Conservation (phyloP, 2,797 vertebrate genomes). For the Taenioides sp. region DNA sequence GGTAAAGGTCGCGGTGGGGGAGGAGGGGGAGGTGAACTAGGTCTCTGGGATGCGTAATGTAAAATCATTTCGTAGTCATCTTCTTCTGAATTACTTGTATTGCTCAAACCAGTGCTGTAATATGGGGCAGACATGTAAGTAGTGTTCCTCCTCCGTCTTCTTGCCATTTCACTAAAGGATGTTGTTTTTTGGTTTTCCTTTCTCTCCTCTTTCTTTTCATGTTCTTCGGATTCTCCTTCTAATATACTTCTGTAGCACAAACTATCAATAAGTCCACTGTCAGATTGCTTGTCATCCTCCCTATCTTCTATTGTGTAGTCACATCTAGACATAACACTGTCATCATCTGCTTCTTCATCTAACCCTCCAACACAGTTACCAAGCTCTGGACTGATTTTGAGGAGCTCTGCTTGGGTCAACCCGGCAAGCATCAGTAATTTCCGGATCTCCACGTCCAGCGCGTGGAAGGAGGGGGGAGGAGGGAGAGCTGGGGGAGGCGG, state of each 20-base stretch:
- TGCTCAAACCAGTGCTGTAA: slow-evolving; percentile 66
- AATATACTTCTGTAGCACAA: slow-evolving; percentile 46
- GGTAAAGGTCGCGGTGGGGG: slow-evolving; percentile 80
- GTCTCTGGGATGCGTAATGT: slow-evolving; percentile 56
- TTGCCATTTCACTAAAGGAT: slow-evolving; percentile 90
- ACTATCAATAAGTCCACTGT: slow-evolving; percentile 33
- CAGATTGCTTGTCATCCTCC: slow-evolving; percentile 37
- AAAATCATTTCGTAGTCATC: slow-evolving; percentile 56
- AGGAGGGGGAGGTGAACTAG: slow-evolving; percentile 74
- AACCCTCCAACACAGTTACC: slow-evolving; percentile 73
- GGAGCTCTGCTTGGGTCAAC: slow-evolving; percentile 81
- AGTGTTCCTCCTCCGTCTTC: slow-evolving; percentile 76
- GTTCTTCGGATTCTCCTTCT: slow-evolving; percentile 38
- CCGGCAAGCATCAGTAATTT: slow-evolving; percentile 81
- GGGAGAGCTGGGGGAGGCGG: slow-evolving; percentile 66
- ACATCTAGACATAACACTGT: slow-evolving; percentile 32
- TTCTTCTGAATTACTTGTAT: slow-evolving; percentile 50
- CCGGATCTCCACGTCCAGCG: slow-evolving; percentile 68
- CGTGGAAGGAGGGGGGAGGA: slow-evolving; percentile 69
- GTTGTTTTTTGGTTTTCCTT: slow-evolving; percentile 77
- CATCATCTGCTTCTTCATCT: slow-evolving; percentile 62
- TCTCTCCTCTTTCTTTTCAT: slow-evolving; percentile 47
- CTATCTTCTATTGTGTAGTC: slow-evolving; percentile 45
- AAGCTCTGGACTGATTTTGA: slow-evolving; percentile 81
- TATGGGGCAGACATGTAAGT: slow-evolving; percentile 61